A percentile compares a stretch with the other conserved stretches of the same genome.
phyloP scores from a whole-genome alignment of 2,888 invertebrate genomes.

The Pardosa pseudoannulata region DNA sequence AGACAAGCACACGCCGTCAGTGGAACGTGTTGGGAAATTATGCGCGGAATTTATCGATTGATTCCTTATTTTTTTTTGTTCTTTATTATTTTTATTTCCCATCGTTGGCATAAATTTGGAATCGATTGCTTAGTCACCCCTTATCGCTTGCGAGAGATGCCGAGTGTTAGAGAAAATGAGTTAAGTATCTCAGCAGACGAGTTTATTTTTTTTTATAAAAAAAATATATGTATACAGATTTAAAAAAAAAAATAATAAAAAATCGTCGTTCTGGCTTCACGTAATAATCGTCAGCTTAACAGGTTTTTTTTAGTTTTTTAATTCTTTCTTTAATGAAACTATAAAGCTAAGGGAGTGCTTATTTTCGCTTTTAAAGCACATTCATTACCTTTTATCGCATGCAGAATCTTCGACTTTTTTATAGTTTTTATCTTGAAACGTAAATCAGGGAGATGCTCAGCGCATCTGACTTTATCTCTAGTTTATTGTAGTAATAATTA shows the following conservation, averaged over 20 bases:
- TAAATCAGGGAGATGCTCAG: neutral
- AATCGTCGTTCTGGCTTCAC: neutral
- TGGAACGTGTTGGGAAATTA: constrained; percentile 11
- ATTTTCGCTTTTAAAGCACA: neutral
- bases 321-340: neutral
- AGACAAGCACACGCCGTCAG: neutral
- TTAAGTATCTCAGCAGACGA: neutral
- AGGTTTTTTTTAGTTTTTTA: neutral
- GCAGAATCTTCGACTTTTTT: neutral
- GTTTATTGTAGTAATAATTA: neutral
- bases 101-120: neutral
- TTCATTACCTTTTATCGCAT: neutral
- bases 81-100: no score
- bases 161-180: neutral
- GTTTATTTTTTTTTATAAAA: no score
- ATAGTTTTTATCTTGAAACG: neutral
- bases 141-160: neutral
- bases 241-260: no score
- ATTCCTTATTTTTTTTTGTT: constrained; percentile 8
- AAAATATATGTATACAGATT: no score
- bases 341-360: neutral
- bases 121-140: neutral
- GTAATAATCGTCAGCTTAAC: neutral
- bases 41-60: constrained; percentile 14
- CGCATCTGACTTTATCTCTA: neutral